Percentiles rank a stretch among this genome's conserved stretches.
phyloP scores from a whole-genome alignment of 1,140 invertebrate genomes.

The Cyclargus thomasi region DNA sequence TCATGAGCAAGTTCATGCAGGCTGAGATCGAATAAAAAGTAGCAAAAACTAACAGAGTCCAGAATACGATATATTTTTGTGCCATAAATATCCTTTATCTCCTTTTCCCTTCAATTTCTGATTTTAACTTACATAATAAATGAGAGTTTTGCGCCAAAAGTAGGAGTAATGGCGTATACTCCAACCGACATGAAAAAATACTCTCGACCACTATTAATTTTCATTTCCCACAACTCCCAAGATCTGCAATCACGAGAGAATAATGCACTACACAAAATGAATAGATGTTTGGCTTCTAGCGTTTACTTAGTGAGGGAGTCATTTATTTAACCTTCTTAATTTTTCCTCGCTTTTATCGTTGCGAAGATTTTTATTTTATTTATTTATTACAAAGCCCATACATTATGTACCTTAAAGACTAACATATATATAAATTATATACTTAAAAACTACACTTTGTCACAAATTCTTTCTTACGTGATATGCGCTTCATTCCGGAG shows the following conservation, averaged over 20 bases:
- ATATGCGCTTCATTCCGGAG: no score
- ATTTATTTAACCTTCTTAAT: neutral
- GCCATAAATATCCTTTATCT: neutral
- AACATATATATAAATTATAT: no score
- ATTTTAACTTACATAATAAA: conserved; percentile 64
- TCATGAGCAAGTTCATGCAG: no score
- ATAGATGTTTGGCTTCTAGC: conserved; percentile 1
- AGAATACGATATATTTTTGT: neutral
- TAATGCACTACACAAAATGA: conserved; percentile 24
- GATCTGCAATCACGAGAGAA: conserved; percentile 60
- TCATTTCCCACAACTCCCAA: conserved; percentile 64
- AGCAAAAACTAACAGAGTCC: neutral
- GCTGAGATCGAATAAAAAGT: no score
- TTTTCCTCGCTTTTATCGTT: neutral
- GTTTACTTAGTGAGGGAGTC: neutral
- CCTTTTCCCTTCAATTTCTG: conserved; percentile 28
- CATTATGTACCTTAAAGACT: no score
- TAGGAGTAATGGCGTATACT: conserved; percentile 70
- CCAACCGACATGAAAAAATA: conserved; percentile 73
- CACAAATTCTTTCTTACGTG: no score
- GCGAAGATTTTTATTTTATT: no score
- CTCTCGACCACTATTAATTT: conserved; percentile 69
- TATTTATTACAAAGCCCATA: no score
- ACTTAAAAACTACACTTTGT: no score
- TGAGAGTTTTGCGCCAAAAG: conserved; percentile 64